Conservation (phyloP, 2,888 invertebrate species). For the Lampropteryx suffumata region DNA sequence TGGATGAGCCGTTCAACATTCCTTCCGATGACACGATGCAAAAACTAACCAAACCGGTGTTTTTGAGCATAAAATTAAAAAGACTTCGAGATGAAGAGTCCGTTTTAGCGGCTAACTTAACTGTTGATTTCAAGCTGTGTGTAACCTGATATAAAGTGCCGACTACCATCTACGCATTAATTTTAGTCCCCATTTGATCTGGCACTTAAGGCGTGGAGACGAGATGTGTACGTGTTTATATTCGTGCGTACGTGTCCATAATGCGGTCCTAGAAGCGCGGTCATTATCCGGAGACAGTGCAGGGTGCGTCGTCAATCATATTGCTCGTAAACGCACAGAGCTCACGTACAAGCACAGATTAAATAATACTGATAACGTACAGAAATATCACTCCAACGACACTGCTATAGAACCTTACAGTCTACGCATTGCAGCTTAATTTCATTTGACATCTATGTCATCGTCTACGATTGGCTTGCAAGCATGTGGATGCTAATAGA, state of each 20-base stretch:
- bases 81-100: constrained; percentile 18
- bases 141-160: constrained; percentile 41
- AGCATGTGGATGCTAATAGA: no score
- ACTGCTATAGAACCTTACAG: no score
- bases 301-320: constrained; percentile 68
- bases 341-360: constrained; percentile 39
- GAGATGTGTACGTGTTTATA: constrained; percentile 47
- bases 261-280: constrained; percentile 50
- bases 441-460: no score
- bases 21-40: constrained; percentile 34
- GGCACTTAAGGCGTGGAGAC: constrained; percentile 42
- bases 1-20: constrained; percentile 53
- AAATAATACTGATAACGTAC: background rate
- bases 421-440: no score
- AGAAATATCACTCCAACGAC: constrained; percentile 1
- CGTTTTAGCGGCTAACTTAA: constrained; percentile 18
- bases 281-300: constrained; percentile 43
- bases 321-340: constrained; percentile 58
- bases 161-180: constrained; percentile 39
- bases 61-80: constrained; percentile 19
- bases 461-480: no score
- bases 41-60: constrained; percentile 18
- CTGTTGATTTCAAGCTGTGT: constrained; percentile 1
- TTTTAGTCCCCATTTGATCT: constrained; percentile 46
- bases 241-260: constrained; percentile 53